Conservation (phyloP, 2,113 vertebrate genomes). For the Callithrix jacchus region DNA sequence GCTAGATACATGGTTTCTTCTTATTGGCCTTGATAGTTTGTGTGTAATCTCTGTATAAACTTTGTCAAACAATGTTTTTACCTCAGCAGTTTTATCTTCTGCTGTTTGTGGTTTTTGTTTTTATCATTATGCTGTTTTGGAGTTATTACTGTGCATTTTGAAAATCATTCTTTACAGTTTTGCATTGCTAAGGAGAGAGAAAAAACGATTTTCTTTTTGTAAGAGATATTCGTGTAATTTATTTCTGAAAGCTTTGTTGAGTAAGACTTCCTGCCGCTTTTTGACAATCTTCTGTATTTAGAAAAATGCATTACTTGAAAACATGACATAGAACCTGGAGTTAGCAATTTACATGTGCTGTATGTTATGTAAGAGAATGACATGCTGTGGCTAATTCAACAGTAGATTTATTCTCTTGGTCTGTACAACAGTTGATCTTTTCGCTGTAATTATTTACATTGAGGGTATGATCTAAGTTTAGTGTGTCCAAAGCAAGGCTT, state of each 20-base stretch:
- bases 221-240: slow-evolving; percentile 80
- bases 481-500: slow-evolving; percentile 82
- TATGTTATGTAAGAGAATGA: slow-evolving; percentile 82
- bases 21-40: slow-evolving; percentile 58
- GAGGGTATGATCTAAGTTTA: slow-evolving; percentile 77
- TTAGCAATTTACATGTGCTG: slow-evolving; percentile 81
- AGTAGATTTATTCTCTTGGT: slow-evolving; percentile 82
- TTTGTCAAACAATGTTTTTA: slow-evolving; percentile 50
- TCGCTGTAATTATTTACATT: slow-evolving; percentile 79
- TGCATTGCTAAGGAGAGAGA: slow-evolving; percentile 73
- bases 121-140: slow-evolving; percentile 82
- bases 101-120: slow-evolving; percentile 79
- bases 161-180: slow-evolving; percentile 82
- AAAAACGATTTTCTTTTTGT: slow-evolving; percentile 64
- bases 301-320: slow-evolving; percentile 87
- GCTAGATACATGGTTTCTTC: slow-evolving; percentile 59
- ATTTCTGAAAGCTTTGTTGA: slow-evolving; percentile 81
- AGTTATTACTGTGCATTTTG: slow-evolving; percentile 87
- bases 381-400: slow-evolving; percentile 83
- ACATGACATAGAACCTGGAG: slow-evolving; percentile 79
- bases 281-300: slow-evolving; percentile 95
- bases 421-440: slow-evolving; percentile 84
- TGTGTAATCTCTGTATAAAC: slow-evolving; percentile 63
- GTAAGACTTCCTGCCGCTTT: slow-evolving; percentile 89
- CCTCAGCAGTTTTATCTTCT: slow-evolving; percentile 60